Evolutionary conservation across 2,888 invertebrate species (phyloP).

Genomic region (Cosmopolites sordidus): DNA sequence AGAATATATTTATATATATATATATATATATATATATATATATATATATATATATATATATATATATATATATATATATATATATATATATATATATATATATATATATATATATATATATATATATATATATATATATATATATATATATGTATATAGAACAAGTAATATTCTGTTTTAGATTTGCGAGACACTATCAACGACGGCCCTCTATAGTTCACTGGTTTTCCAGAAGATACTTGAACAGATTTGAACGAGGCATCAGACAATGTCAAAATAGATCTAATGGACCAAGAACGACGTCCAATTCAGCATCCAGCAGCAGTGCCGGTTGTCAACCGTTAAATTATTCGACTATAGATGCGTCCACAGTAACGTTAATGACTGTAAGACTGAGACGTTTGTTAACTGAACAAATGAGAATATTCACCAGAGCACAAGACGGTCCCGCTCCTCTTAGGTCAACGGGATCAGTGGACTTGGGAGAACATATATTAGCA

Average conservation of each 20-base stretch:
- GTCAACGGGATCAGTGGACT: constrained; percentile 31
- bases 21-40: too few relatives aligned
- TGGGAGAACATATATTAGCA: constrained; percentile 41
- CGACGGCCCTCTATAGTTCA: constrained; percentile 37
- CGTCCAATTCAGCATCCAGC: constrained; percentile 3
- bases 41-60: too few relatives aligned
- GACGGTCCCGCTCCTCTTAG: constrained; percentile 21
- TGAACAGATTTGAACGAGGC: constrained; percentile 31
- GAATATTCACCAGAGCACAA: constrained; percentile 29
- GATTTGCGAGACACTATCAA: constrained; percentile 37
- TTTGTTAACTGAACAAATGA: constrained; percentile 35
- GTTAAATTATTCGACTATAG: constrained; percentile 32
- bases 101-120: too few relatives aligned
- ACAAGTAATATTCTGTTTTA: too few relatives aligned
- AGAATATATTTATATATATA: too few relatives aligned
- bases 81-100: too few relatives aligned
- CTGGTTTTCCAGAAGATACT: constrained; percentile 36
- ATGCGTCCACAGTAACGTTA: constrained; percentile 29
- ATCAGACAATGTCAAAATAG: constrained; percentile 18
- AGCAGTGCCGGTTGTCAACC: constrained; percentile 13
- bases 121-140: too few relatives aligned
- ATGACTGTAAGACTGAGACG: constrained; percentile 36
- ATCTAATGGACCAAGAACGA: constrained; percentile 11
- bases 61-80: too few relatives aligned
- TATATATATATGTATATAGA: too few relatives aligned